Evolutionary conservation across 2,888 invertebrate genomes (phyloP), one percentile per base, ranked within the genome.

Genomic region (Theodoxus fluviatilis): DNA sequence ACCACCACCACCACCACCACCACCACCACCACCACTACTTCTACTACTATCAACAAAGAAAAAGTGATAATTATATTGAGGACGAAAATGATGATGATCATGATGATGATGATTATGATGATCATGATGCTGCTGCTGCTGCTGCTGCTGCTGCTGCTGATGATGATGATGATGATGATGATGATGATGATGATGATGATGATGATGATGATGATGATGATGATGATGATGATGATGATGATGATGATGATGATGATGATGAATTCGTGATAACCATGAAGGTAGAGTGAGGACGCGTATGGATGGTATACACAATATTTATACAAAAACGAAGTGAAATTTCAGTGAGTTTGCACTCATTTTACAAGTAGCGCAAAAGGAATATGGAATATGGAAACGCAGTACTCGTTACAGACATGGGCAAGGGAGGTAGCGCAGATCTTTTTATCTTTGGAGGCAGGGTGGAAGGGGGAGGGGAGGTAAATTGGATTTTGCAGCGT

Each of bases 61-160:
- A 1, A 6, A 15, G 2, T 9, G 38, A 2, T 25, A 38, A 40
- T 33, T n/a, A 49, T 49, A n/a, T 7, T 49, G 49, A 4, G 0
- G 35, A 47, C 33, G 66, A 49, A 49, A 49, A 33, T 49, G 66
- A 33, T 66, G 66, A 40, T 64, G 37, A 18, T 64, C 37, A 3
- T 66, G 28, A 33, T 28, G 49, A 28, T 47, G 66, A 47, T 28
- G 49, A 33, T 52, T 49, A 67, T 1, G 55, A 52, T 33, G 28
- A n/a, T 66, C 18, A 31, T 33, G 52, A 47, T 22, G 52, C 47
- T n/a, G 43, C 22, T 15, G 7, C 9, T 31, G 7, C 28, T 31
- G 7, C 9, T 31, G 7, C 28, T 31, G 7, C 28, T 31, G 7
- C 28, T 31, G 7, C 28, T 31, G 7, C 28, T 31, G 7, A 57